Base-by-base conservation (phyloP, 2,113 vertebrate species). In the Thunnus thynnus region DNA sequence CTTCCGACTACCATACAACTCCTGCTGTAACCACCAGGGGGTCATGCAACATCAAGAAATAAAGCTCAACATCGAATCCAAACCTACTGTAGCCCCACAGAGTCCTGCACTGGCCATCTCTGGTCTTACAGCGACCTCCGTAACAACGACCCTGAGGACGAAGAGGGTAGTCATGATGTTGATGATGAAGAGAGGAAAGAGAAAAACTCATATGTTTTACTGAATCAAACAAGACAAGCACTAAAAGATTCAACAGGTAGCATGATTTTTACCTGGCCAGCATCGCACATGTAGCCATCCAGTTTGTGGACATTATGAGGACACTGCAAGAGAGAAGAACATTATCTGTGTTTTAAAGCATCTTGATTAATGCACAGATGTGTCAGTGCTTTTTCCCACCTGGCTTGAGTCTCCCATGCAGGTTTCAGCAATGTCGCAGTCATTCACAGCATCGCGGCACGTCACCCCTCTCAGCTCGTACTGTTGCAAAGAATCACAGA, bases 271-370 rank as follows among this genome's bases (percentile, higher is more conserved):
- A 98, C 98, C 97, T 98, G 97, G 55, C 97, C 97, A 0, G 95
- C 95, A 22, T 98, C 96, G 27, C 98, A 99, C 76, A 92, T 96
- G 93, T 99, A 99, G 18, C 98, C 97, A 0, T 99, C 97, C 92
- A 98, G 96, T 73, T 99, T 99, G 93, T 99, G 97, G 25, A 99
- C 95, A 83, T 99, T 99, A 63, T 97, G 95, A 66, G 97, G 98
- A 84, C 98, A 99, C 98, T 99, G 89, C 4, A 25, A 61, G 71
- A 85, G 79, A 72, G 10, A 41, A 41, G 36, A 41, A 41, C 7
- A 41, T 41, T 9, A 41, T 41, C 8, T 41, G 36, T 41, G 36
- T 41, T 41, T 41, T 36, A 36, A 41, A 32, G 3, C 13, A 13
- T 48, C 10, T 22, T 11, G 2, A 47, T 5, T 25, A 47, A 64